These are phyloP conservation scores for Lottia scabra DNA, from an alignment of 2,888 invertebrate species.

Conservation along the genomic window DNA sequence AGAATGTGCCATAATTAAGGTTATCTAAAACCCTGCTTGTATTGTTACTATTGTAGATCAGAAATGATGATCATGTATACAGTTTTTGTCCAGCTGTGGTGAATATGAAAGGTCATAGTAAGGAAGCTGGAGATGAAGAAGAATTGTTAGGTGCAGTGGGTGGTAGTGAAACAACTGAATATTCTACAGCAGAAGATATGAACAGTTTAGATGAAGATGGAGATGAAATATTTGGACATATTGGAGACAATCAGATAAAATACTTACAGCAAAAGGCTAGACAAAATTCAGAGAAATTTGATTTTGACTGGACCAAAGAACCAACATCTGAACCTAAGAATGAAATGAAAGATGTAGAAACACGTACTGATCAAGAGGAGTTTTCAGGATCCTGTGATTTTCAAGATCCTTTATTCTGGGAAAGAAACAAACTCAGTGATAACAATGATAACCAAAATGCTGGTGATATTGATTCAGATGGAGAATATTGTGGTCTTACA, in stretches of 20 bases:
- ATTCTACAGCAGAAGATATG: conserved; percentile 11
- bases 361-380: background rate
- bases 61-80: conserved; percentile 36
- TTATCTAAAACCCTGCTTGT: too few relatives aligned
- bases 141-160: conserved; percentile 16
- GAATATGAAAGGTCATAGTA: conserved; percentile 11
- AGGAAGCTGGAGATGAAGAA: background rate
- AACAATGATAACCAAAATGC: background rate
- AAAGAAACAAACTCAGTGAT: conserved; percentile 13
- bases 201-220: background rate
- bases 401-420: conserved; percentile 24
- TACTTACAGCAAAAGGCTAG: background rate
- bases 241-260: background rate
- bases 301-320: background rate
- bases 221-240: background rate
- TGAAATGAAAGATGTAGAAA: background rate
- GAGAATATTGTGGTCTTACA: conserved; percentile 22
- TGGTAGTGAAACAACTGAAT: conserved; percentile 15
- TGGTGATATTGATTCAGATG: conserved; percentile 13
- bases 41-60: conserved; percentile 25
- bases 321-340: background rate
- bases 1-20: too few relatives aligned
- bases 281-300: background rate
- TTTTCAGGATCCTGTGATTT: conserved; percentile 26
- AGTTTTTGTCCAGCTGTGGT: conserved; percentile 36